Evolutionary conservation across 2,888 invertebrate species (phyloP).

Genomic region (Lasius platythorax): DNA sequence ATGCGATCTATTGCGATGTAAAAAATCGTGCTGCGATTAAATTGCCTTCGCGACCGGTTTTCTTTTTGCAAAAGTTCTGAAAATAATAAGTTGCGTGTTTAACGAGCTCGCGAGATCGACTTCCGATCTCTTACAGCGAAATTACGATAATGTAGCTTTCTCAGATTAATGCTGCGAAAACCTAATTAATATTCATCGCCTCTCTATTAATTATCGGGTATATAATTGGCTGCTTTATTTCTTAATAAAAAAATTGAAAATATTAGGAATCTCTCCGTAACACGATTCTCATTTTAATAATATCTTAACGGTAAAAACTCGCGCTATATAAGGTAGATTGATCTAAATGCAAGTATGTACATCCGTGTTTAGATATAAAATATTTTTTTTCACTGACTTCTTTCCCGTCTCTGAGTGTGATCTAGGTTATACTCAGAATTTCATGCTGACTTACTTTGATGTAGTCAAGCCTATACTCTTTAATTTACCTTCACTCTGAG

Average conservation of each 20-base stretch:
- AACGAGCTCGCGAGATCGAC: neutral
- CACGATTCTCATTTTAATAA: neutral
- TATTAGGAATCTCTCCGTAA: too few relatives aligned
- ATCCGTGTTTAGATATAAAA: neutral
- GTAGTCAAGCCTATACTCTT: neutral
- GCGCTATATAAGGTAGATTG: neutral
- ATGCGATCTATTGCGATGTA: neutral
- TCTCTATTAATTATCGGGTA: neutral
- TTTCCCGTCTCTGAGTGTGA: neutral
- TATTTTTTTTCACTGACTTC: neutral
- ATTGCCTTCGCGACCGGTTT: neutral
- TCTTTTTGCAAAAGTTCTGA: neutral
- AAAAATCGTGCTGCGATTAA: neutral
- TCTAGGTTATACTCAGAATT: neutral
- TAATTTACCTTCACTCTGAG: neutral
- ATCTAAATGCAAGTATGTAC: neutral
- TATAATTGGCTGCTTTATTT: neutral
- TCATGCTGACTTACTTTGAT: neutral
- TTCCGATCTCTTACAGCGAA: neutral
- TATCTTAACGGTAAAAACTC: neutral
- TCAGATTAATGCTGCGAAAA: conserved; percentile 3
- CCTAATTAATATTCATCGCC: neutral
- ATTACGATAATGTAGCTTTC: neutral
- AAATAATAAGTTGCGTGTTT: conserved; percentile 9
- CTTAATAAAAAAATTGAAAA: neutral